Conservation (phyloP, 2,113 vertebrate genomes). For the Chaetodon auriga region DNA sequence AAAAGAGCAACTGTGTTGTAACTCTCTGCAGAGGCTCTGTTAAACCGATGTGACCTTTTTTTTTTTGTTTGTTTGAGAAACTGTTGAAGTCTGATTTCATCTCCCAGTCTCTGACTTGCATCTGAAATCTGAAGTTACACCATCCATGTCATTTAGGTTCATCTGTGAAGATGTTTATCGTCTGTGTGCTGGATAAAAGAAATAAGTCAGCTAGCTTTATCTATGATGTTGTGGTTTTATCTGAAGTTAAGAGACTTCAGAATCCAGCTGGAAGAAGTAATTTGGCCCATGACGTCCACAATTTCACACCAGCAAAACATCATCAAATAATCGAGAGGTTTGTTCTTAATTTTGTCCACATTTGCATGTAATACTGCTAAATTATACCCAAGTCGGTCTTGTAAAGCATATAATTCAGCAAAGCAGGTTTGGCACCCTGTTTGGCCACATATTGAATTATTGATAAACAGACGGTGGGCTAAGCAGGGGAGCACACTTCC, state of each 20-base stretch:
- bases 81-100: neutral
- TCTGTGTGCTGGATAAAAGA: neutral
- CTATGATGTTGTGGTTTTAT: neutral
- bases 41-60: neutral
- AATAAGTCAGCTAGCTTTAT: neutral
- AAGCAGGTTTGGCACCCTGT: neutral
- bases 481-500: constrained; percentile 58
- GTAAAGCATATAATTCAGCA: constrained; percentile 17
- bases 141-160: neutral
- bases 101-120: neutral
- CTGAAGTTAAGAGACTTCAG: neutral
- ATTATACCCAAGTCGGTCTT: neutral
- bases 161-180: neutral
- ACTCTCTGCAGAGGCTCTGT: neutral
- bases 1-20: neutral
- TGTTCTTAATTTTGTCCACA: neutral
- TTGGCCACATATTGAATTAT: constrained; percentile 46
- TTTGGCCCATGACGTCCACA: neutral
- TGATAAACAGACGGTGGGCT: constrained; percentile 57
- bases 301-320: constrained; percentile 1
- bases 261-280: neutral
- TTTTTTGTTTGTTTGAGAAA: too few species aligned
- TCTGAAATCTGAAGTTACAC: neutral
- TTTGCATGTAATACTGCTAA: neutral
- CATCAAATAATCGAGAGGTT: neutral